Conservation (phyloP, 1,140 invertebrate species). For the Steinernema feltiae region DNA sequence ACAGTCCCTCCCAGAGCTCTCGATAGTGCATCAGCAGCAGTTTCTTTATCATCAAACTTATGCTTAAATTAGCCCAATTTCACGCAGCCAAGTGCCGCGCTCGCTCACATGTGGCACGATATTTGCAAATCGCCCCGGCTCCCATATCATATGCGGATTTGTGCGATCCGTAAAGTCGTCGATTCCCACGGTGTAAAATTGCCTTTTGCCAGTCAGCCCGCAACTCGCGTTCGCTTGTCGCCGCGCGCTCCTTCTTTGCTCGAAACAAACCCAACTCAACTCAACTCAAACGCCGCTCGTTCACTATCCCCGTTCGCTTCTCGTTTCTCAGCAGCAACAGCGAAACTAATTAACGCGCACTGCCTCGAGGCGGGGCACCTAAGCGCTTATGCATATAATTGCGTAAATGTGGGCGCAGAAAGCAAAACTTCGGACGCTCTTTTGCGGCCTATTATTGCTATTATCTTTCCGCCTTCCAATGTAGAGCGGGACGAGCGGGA, state of each 20-base stretch:
- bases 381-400: conserved; percentile 15
- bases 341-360: conserved; percentile 13
- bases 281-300: too few species aligned
- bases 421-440: conserved; percentile 7
- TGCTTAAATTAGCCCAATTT: conserved; percentile 10
- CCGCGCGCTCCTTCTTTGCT: not conserved
- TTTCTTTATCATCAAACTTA: too few species aligned
- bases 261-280: not conserved
- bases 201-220: not conserved
- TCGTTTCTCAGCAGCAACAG: too few species aligned
- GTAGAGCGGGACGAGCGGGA: not conserved
- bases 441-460: conserved; percentile 14
- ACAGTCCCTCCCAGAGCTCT: too few species aligned
- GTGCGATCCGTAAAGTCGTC: not conserved
- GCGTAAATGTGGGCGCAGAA: conserved; percentile 13
- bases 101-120: not conserved
- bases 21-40: too few species aligned
- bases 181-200: conserved; percentile 3
- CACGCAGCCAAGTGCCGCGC: not conserved
- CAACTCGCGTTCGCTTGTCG: not conserved
- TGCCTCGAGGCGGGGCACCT: conserved; percentile 12
- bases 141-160: conserved; percentile 9
- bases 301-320: too few species aligned
- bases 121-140: not conserved
- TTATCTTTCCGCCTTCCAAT: not conserved